phyloP scores from a whole-genome alignment of 2,888 invertebrate species.

The Galerucella calmariensis region DNA sequence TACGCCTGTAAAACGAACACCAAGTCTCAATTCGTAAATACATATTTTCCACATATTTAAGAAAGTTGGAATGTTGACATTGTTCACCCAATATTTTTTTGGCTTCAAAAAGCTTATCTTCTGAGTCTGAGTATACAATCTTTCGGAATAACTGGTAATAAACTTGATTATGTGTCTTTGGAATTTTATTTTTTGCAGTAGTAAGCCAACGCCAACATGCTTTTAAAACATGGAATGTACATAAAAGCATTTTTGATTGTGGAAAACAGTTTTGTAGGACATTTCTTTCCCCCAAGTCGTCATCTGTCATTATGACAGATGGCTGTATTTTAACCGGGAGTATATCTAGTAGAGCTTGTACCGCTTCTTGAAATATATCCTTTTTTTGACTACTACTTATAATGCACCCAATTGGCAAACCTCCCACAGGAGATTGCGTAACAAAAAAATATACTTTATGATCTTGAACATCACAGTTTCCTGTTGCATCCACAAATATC shows the following conservation, averaged over 20 bases:
- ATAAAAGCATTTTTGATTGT: constrained; percentile 38
- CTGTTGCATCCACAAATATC: constrained; percentile 38
- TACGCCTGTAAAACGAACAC: too few relatives aligned
- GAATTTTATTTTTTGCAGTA: constrained; percentile 30
- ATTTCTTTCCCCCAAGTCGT: constrained; percentile 40
- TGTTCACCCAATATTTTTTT: neutral
- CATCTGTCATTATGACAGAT: constrained; percentile 41
- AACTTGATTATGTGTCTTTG: too few relatives aligned
- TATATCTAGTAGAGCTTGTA: constrained; percentile 30
- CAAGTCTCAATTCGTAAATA: neutral
- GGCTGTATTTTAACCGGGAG: constrained; percentile 36
- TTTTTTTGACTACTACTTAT: constrained; percentile 40
- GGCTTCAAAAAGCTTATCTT: too few relatives aligned
- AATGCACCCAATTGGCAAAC: constrained; percentile 40
- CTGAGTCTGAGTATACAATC: too few relatives aligned
- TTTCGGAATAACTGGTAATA: too few relatives aligned
- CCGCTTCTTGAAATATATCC: constrained; percentile 10
- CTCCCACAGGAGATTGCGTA: constrained; percentile 38
- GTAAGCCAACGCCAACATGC: constrained; percentile 39
- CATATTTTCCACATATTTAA: neutral
- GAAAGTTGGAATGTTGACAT: constrained; percentile 16
- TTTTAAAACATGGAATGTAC: constrained; percentile 37
- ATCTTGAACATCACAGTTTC: constrained; percentile 33
- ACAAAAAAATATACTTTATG: constrained; percentile 40
- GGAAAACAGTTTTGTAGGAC: constrained; percentile 32